Evolutionary conservation across 1,140 invertebrate species (phyloP).

Genomic region (Monochamus saltuarius): DNA sequence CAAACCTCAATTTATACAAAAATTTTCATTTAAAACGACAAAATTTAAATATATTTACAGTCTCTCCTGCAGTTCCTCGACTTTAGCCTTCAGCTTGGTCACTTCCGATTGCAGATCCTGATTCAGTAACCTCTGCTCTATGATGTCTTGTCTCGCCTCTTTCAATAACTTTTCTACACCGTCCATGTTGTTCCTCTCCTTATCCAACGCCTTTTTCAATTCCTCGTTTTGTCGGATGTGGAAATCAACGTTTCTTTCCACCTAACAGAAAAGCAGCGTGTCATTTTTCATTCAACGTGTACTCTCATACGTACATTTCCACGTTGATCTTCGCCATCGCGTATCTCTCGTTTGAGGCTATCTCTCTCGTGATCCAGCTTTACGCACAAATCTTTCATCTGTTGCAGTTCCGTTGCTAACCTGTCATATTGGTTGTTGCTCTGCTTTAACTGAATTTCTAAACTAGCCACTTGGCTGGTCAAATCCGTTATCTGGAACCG

Average conservation of each 20-base stretch:
- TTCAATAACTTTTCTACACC: conserved; percentile 56
- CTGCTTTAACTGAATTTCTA: conserved; percentile 57
- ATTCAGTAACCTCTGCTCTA: conserved; percentile 54
- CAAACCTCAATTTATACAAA: not conserved
- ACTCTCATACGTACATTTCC: conserved; percentile 44
- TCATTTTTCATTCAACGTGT: not conserved
- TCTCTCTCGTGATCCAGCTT: conserved; percentile 60
- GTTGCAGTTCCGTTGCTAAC: conserved; percentile 53
- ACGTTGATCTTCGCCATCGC: conserved; percentile 49
- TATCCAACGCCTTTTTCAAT: conserved; percentile 53
- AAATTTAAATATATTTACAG: conserved; percentile 52
- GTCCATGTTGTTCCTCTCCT: conserved; percentile 53
- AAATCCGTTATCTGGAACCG: conserved; percentile 55
- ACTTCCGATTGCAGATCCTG: conserved; percentile 58
- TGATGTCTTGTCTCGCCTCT: conserved; percentile 55
- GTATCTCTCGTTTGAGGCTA: conserved; percentile 49
- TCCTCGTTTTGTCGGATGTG: conserved; percentile 52
- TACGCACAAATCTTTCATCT: conserved; percentile 56
- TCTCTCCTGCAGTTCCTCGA: conserved; percentile 54
- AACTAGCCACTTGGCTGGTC: conserved; percentile 55
- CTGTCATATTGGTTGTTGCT: conserved; percentile 48
- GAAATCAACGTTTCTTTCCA: conserved; percentile 36
- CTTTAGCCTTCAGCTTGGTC: conserved; percentile 51
- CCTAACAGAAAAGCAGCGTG: conserved; percentile 11
- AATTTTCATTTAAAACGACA: not conserved